A percentile compares a stretch with the other conserved stretches of the same genome.
phyloP scores from a whole-genome alignment of 2,797 vertebrate species.

The Erithacus rubecula region DNA sequence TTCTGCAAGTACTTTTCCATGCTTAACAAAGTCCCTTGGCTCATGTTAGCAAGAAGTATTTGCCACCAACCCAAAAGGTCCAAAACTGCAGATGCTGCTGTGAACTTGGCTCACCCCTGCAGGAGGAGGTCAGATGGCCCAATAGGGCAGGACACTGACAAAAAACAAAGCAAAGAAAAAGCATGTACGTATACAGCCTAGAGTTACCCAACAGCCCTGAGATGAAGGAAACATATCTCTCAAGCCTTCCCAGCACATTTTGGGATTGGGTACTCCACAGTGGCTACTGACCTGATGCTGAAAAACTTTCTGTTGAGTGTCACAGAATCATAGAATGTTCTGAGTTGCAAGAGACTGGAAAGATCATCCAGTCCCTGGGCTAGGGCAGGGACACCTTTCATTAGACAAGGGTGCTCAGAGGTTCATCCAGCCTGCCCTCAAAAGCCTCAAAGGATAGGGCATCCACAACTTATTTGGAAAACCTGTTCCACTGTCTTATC shows the following conservation, averaged over 20 bases:
- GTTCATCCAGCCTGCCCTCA: background rate
- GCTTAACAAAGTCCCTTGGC: background rate
- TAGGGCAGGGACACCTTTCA: background rate
- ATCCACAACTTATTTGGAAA: background rate
- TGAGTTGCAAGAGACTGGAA: background rate
- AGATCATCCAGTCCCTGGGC: background rate
- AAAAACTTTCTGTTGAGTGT: background rate
- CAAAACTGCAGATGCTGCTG: constrained; percentile 41
- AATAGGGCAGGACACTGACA: background rate
- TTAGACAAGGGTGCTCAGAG: background rate
- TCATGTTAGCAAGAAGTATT: background rate
- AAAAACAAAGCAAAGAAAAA: background rate
- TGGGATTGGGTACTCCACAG: background rate
- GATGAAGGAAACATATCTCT: background rate
- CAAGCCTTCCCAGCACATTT: background rate
- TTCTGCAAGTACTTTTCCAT: background rate
- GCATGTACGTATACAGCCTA: background rate
- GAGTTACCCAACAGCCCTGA: background rate
- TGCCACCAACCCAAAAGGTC: background rate
- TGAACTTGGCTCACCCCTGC: background rate
- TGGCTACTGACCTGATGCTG: fast-evolving
- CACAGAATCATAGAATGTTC: background rate
- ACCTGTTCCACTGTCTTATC: background rate
- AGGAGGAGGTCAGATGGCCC: background rate
- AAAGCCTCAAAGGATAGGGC: background rate